phyloP scores from a whole-genome alignment of 2,113 vertebrate species.

The Sardina pilchardus region DNA sequence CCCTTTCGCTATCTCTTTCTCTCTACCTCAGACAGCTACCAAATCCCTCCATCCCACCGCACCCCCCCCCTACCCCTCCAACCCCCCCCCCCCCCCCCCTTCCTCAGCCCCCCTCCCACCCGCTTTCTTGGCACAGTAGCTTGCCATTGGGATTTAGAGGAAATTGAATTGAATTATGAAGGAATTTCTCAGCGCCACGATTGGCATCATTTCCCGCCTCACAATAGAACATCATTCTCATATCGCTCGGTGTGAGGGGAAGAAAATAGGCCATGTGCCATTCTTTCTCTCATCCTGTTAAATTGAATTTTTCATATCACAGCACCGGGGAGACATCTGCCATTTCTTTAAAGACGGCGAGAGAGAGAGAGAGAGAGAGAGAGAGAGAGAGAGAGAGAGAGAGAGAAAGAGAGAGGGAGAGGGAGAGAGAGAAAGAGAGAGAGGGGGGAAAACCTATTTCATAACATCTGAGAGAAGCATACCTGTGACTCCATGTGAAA shows the following conservation, averaged over 20 bases:
- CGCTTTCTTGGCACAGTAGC: constrained; percentile 61
- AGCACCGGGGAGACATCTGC: constrained; percentile 75
- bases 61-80: constrained; percentile 24
- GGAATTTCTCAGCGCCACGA: constrained; percentile 76
- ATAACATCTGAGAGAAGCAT: constrained; percentile 41
- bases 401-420: constrained; percentile 13
- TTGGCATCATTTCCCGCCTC: constrained; percentile 78
- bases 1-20: not conserved
- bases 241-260: constrained; percentile 76
- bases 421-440: constrained; percentile 34
- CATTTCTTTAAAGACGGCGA: constrained; percentile 65
- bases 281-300: constrained; percentile 80
- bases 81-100: not conserved
- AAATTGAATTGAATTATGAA: constrained; percentile 83
- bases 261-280: constrained; percentile 76
- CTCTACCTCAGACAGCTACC: constrained; percentile 14
- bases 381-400: constrained; percentile 32
- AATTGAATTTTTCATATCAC: constrained; percentile 83
- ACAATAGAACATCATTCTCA: constrained; percentile 80
- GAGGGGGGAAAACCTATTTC: constrained; percentile 45
- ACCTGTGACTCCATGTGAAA: constrained; percentile 27
- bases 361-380: constrained; percentile 26
- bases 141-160: constrained; percentile 76
- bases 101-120: not conserved
- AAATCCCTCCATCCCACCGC: constrained; percentile 16